Percentiles rank a stretch among this genome's conserved stretches.
Conservation (phyloP, 2,113 vertebrate genomes). For the Orthochromis indermauri region DNA sequence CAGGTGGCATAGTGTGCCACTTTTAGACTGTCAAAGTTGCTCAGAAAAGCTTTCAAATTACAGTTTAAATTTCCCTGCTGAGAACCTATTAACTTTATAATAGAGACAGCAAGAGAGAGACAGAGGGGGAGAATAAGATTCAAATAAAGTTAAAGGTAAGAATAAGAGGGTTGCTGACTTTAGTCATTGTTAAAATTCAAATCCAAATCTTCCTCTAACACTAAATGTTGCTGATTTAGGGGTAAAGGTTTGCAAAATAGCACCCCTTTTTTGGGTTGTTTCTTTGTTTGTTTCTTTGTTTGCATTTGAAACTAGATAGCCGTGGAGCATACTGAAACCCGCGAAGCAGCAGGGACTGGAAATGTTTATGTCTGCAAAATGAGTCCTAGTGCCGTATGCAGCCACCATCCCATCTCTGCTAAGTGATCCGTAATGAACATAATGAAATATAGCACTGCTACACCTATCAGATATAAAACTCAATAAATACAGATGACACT, state of each 20-base stretch:
- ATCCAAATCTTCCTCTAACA: background rate
- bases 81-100: conserved; percentile 42
- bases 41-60: conserved; percentile 52
- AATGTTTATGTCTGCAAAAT: background rate
- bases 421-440: background rate
- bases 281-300: background rate
- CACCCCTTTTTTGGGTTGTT: background rate
- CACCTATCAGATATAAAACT: background rate
- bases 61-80: conserved; percentile 39
- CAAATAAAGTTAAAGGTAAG: background rate
- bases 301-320: background rate
- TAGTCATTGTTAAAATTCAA: background rate
- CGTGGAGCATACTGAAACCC: background rate
- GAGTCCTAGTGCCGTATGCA: background rate
- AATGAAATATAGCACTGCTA: background rate
- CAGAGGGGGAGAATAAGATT: background rate
- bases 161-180: background rate
- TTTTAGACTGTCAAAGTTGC: conserved; percentile 52
- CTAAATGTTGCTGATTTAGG: background rate
- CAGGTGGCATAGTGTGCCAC: conserved; percentile 38
- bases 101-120: background rate
- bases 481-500: background rate
- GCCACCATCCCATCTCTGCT: background rate
- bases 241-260: background rate
- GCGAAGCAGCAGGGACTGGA: background rate